Conservation (phyloP, 2,888 invertebrate genomes). For the Cecidostiba fungosa region DNA sequence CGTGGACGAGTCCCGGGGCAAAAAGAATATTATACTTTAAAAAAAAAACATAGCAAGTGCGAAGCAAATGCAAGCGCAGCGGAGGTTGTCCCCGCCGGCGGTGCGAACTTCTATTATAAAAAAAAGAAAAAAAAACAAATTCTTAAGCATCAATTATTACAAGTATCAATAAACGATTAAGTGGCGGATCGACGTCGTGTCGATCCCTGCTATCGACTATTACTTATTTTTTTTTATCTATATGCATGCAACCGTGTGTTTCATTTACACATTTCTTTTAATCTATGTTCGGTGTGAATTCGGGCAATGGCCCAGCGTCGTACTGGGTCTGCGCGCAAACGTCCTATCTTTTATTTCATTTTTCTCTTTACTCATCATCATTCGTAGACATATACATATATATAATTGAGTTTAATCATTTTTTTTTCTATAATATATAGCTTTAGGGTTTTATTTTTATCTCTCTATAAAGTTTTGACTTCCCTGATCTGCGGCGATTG, state of each 20-base stretch:
- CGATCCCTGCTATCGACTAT: slow-evolving; percentile 67
- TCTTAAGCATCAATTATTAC: slow-evolving; percentile 71
- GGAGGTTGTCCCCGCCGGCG: slow-evolving; percentile 75
- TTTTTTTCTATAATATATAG: slow-evolving; percentile 54
- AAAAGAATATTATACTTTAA: slow-evolving; percentile 68
- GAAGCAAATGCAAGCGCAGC: slow-evolving; percentile 74
- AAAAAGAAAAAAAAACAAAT: slow-evolving; percentile 67
- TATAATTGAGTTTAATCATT: slow-evolving; percentile 44
- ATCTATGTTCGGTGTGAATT: slow-evolving; percentile 62
- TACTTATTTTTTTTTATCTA: slow-evolving; percentile 70
- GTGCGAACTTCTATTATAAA: slow-evolving; percentile 73
- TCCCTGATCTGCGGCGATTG: slow-evolving; percentile 54
- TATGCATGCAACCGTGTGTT: slow-evolving; percentile 68
- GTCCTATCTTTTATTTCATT: slow-evolving; percentile 61
- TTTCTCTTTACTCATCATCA: slow-evolving; percentile 50
- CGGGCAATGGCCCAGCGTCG: slow-evolving; percentile 69
- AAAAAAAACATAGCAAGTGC: slow-evolving; percentile 72
- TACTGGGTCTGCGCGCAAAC: slow-evolving; percentile 69
- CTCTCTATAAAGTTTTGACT: slow-evolving; percentile 57
- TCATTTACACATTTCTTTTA: slow-evolving; percentile 62
- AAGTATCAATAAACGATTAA: slow-evolving; percentile 68
- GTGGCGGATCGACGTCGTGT: slow-evolving; percentile 72
- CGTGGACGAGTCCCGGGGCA: slow-evolving; percentile 64
- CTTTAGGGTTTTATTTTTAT: slow-evolving; percentile 54
- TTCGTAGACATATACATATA: slow-evolving; percentile 50